Base-by-base conservation (phyloP, 2,797 vertebrate species). In the Austrolebias charrua region DNA sequence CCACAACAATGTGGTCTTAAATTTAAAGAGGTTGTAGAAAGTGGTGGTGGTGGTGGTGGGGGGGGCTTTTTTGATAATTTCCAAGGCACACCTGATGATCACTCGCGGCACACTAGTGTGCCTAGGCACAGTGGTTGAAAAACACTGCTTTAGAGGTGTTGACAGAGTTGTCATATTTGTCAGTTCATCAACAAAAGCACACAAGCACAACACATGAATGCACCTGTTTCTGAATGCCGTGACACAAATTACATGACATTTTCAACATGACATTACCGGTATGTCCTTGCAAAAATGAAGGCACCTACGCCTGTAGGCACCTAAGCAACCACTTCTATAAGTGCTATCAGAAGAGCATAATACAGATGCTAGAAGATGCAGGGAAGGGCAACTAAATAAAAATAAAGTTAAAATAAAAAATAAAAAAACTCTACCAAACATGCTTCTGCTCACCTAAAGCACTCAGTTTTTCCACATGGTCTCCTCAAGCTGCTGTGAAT, bases 291-390 rank as follows among this genome's bases (percentile, higher is more conserved):
- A 66, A 18, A 47, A 29, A 62, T 56, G 63, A 38, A 64, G 28
- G 58, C 54, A 45, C 60, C 40, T 49, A 19, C 33, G 15, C 28
- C 61, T 67, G 49, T 46, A 24, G 24, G 24, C 24, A 24, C 24
- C 24, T 24, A 24, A 24, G 24, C 24, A 24, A 24, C 24, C 24
- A 0, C 35, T 75, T 76, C 72, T 55, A 5, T 52, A 75, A 71
- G 55, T 66, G 68, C 65, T 69, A 63, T 78, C 64, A 65, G 50
- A 63, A 50, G 43, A 66, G 65, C 19, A 67, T 69, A 31, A n/a
- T 50, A 11, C 52, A 84, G 66, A 65, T 63, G 50, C 80, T 47
- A 55, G 24, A 77, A 65, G 81, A 65, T 49, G 60, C 61, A 71
- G 68, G 60, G 55, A 66, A 46, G 42, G 68, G 60, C 69, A 81